A percentile compares a stretch with the other conserved stretches of the same genome.
Evolutionary conservation across 2,888 invertebrate species (phyloP).

Genomic region (Leucania comma): DNA sequence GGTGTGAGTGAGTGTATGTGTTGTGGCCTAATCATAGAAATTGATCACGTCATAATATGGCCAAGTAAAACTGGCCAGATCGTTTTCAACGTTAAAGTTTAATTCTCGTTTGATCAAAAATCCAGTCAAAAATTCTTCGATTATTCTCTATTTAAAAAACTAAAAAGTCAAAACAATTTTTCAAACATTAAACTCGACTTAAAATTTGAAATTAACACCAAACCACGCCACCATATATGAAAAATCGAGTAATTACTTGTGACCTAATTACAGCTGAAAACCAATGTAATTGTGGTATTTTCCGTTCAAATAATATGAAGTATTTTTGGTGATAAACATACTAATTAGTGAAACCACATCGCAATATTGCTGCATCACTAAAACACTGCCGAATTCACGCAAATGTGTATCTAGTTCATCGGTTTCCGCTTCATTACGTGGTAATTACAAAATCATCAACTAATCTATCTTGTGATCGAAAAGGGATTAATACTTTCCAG

Average conservation of each 20-base stretch:
- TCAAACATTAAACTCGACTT: too few relatives aligned
- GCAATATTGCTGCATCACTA: not conserved
- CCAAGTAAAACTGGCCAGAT: too few relatives aligned
- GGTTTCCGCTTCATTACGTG: not conserved
- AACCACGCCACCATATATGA: not conserved
- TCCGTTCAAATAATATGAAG: not conserved
- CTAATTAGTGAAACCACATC: constrained; percentile 13
- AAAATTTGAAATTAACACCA: not conserved
- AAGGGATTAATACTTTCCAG: too few relatives aligned
- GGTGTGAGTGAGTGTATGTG: too few relatives aligned
- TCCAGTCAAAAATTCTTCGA: too few relatives aligned
- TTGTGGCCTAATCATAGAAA: too few relatives aligned
- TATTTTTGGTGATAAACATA: not conserved
- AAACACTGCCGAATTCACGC: not conserved
- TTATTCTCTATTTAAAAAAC: too few relatives aligned
- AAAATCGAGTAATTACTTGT: not conserved
- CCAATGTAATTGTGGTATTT: not conserved
- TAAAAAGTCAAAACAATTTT: too few relatives aligned
- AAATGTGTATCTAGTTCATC: not conserved
- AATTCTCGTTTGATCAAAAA: too few relatives aligned
- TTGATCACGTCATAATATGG: too few relatives aligned
- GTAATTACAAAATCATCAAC: too few relatives aligned
- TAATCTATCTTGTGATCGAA: not conserved
- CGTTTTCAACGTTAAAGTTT: too few relatives aligned
- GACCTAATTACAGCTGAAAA: not conserved